These are phyloP conservation scores for Carcharodon carcharias DNA, from an alignment of 2,797 vertebrate species.

Conservation along the genomic window DNA sequence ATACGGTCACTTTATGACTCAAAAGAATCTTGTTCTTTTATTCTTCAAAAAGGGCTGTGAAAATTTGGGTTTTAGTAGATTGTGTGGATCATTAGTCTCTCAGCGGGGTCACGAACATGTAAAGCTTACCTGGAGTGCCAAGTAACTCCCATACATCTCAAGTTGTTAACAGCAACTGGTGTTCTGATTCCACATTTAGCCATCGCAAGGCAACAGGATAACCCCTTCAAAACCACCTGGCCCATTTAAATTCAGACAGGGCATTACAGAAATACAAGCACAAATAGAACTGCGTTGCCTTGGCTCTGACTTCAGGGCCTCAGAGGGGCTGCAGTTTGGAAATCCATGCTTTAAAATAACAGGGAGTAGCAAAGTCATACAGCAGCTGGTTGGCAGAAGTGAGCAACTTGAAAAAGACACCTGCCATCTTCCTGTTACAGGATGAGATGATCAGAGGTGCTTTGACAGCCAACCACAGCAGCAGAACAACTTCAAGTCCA, in stretches of 20 bases:
- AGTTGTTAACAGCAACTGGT: neutral
- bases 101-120: neutral
- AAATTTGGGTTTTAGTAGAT: neutral
- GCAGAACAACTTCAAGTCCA: neutral
- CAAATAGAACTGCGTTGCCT: neutral
- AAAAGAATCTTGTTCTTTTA: neutral
- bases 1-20: neutral
- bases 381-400: slow-evolving; percentile 30
- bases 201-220: neutral
- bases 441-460: neutral
- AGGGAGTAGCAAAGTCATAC: neutral
- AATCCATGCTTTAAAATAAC: slow-evolving; percentile 28
- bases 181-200: neutral
- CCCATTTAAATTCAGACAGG: neutral
- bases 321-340: neutral
- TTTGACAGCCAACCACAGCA: neutral
- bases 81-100: neutral
- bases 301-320: neutral
- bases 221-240: neutral
- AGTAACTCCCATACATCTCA: neutral
- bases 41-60: neutral
- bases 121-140: neutral
- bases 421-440: neutral
- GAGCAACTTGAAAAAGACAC: neutral
- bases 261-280: neutral